phyloP scores from a whole-genome alignment of 2,888 invertebrate genomes.

The Hoplodrina ambigua region DNA sequence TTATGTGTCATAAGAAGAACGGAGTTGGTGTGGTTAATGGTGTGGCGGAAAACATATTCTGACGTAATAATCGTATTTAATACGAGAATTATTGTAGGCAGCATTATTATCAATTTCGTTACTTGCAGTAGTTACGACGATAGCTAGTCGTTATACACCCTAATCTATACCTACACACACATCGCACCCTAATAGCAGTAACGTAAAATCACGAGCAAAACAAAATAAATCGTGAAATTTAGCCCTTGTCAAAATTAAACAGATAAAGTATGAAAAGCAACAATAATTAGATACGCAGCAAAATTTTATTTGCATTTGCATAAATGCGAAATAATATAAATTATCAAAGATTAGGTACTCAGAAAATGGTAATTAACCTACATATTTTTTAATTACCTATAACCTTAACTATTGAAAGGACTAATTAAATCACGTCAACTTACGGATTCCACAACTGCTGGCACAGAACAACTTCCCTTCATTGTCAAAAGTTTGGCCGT shows the following conservation, averaged over 20 bases:
- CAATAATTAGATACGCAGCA: too few species aligned
- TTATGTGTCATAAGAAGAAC: too few species aligned
- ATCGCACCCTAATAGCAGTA: neutral
- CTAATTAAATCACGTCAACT: slow-evolving; percentile 59
- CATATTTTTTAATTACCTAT: neutral
- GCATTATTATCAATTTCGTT: too few species aligned
- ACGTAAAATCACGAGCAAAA: neutral
- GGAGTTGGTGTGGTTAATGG: too few species aligned
- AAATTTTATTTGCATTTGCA: neutral
- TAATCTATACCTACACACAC: too few species aligned
- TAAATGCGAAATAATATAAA: neutral
- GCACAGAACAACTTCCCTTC: slow-evolving; percentile 80
- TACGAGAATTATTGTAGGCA: neutral
- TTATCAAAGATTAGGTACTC: neutral
- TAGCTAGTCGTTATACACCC: too few species aligned
- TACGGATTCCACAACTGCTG: slow-evolving; percentile 81
- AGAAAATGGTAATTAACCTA: neutral
- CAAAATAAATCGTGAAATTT: neutral
- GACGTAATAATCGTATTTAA: neutral
- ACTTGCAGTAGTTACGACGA: too few species aligned
- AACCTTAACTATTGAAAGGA: neutral
- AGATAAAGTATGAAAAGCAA: neutral
- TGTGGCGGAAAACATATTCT: too few species aligned
- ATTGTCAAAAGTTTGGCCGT: slow-evolving; percentile 82
- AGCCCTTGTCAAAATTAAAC: neutral